Evolutionary conservation across 2,888 invertebrate species (phyloP).

Genomic region (Tachina grossa): DNA sequence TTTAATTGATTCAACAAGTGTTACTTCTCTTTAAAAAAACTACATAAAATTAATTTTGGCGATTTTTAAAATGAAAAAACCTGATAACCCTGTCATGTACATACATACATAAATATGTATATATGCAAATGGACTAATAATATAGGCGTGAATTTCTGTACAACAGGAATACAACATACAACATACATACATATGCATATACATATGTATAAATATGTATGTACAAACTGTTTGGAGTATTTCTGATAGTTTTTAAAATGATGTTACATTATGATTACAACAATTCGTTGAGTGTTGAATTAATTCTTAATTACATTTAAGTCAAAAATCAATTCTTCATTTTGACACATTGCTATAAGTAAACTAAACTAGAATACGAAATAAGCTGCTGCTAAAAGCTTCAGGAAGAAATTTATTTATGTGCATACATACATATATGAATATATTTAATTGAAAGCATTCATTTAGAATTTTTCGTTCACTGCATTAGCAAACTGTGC

Average conservation of each 20-base stretch:
- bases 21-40: too few relatives aligned
- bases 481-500: neutral
- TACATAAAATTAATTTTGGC: too few relatives aligned
- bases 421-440: too few relatives aligned
- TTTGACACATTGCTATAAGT: conserved; percentile 52
- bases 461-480: neutral
- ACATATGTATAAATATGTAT: neutral
- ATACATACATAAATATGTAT: too few relatives aligned
- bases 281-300: conserved; percentile 68
- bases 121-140: conserved; percentile 3
- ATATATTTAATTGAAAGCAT: conserved; percentile 11
- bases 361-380: neutral
- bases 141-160: neutral
- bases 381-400: neutral
- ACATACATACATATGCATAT: neutral
- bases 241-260: conserved; percentile 44
- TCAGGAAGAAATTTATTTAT: neutral
- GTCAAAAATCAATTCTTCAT: conserved; percentile 61
- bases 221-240: conserved; percentile 6
- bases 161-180: neutral
- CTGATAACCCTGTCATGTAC: too few relatives aligned
- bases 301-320: conserved; percentile 68
- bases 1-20: too few relatives aligned
- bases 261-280: conserved; percentile 58
- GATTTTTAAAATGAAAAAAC: too few relatives aligned